Evolutionary conservation across 2,797 vertebrate genomes (phyloP).

Genomic region (Schizopygopsis pylzovi): DNA sequence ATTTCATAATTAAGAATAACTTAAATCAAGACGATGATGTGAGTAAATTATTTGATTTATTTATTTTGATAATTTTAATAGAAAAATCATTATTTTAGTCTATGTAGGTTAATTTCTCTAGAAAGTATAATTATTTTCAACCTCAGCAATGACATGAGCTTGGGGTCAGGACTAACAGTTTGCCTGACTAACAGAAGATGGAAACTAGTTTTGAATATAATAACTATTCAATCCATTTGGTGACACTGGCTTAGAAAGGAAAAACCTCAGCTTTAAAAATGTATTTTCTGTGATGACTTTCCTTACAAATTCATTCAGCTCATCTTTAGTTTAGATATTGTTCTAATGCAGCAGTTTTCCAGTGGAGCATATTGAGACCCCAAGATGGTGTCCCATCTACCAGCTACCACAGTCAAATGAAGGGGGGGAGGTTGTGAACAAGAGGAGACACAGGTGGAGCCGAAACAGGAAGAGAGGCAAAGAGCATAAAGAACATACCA

Average conservation of each 20-base stretch:
- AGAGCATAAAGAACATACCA: slow-evolving; percentile 95
- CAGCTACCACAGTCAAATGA: slow-evolving; percentile 50
- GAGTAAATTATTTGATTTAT: background rate
- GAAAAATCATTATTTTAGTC: background rate
- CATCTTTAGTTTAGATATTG: background rate
- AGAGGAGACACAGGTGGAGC: slow-evolving; percentile 72
- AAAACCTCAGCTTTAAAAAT: background rate
- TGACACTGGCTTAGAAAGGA: slow-evolving; percentile 4
- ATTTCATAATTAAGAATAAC: background rate
- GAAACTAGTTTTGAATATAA: background rate
- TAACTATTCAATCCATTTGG: background rate
- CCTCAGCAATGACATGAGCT: background rate
- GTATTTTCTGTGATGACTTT: background rate
- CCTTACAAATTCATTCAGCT: background rate
- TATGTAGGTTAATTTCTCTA: no score
- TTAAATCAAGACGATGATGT: background rate
- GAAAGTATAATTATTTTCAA: background rate
- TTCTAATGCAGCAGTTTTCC: slow-evolving; percentile 63
- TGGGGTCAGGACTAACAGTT: background rate
- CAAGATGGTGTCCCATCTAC: slow-evolving; percentile 53
- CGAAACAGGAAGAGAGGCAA: slow-evolving; percentile 73
- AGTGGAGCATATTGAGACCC: slow-evolving; percentile 67
- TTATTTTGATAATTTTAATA: background rate
- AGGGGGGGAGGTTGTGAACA: slow-evolving; percentile 54
- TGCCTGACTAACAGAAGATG: background rate